A percentile compares a stretch with the other conserved stretches of the same genome.
Evolutionary conservation across 1,140 invertebrate genomes (phyloP).

Genomic region (Armadillidium nasatum): DNA sequence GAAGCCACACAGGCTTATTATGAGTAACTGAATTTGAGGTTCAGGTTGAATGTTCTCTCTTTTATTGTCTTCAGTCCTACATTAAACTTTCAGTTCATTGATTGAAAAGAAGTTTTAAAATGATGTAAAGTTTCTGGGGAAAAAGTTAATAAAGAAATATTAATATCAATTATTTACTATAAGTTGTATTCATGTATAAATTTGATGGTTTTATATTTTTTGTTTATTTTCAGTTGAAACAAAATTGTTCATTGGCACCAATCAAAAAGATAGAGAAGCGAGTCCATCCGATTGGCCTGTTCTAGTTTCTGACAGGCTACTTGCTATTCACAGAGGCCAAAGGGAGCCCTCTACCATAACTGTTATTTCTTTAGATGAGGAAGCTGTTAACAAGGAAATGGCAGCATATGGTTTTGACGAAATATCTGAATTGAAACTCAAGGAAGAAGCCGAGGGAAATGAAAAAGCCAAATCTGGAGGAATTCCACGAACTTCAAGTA

Average conservation of each 20-base stretch:
- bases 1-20: too few species aligned
- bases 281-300: conserved; percentile 41
- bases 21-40: too few species aligned
- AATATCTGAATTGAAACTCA: neutral
- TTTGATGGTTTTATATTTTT: neutral
- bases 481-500: conserved; percentile 36
- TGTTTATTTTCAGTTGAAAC: conserved; percentile 31
- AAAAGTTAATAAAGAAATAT: neutral
- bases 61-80: too few species aligned
- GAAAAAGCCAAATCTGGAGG: conserved; percentile 29
- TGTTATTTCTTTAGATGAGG: conserved; percentile 38
- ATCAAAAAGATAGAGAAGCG: conserved; percentile 29
- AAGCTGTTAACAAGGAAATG: conserved; percentile 29
- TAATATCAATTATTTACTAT: neutral
- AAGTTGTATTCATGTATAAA: neutral
- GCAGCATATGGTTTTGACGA: conserved; percentile 14
- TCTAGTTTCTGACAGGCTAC: conserved; percentile 38
- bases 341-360: conserved; percentile 37
- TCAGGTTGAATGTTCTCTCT: too few species aligned
- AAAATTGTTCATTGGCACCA: neutral
- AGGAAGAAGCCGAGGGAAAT: conserved; percentile 8
- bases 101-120: too few species aligned
- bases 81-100: too few species aligned
- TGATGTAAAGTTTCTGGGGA: neutral
- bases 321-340: conserved; percentile 40